Base-by-base conservation (phyloP, 1,140 invertebrate genomes). In the Drosophila prosaltans region DNA sequence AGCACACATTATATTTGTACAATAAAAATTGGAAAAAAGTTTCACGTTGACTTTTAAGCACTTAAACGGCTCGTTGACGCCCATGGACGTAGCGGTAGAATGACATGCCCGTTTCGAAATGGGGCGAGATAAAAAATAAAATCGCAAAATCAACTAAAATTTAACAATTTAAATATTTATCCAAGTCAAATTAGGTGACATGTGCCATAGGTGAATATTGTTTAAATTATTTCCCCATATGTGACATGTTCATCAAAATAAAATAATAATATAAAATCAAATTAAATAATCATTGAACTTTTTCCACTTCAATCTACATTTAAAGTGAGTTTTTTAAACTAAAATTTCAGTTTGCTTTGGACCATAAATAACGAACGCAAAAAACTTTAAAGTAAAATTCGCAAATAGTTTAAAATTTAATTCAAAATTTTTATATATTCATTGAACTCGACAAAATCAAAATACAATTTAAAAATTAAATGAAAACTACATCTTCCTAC, bases 21-120 rank as follows among this genome's bases (percentile, higher is more conserved):
- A 78, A 85, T 85, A 86, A 82, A 85, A 85, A 85, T 85, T 69
- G 76, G 61, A 68, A 69, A 83, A 73, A 40, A 39, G 32, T 73
- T 83, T 73, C 28, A 58, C 66, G 67, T 66, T 72, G 67, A 70
- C 57, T 69, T 81, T 86, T 39, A 82, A 72, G 72, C 74, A 82
- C 83, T 85, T 75, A 59, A 86, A 79, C 68, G 82, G 45, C 66
- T 85, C 74, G 71, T 78, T 80, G 65, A 57, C 68, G 74, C 41
- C 8, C 43, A 51, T 51, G 45, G 9, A 16, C 45, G 45, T 51
- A 26, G 41, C 32, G 3, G n/a, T 5, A 16, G 41, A 7, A n/a
- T n/a, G 11, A 10, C 45, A 51, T 26, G 2, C 45, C 0, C 45
- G 2, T 10, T 36, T 36, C 6, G 6, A 36, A 6, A 36, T 36